A percentile compares a stretch with the other conserved stretches of the same genome.
Evolutionary conservation across 2,888 invertebrate genomes (phyloP).

Genomic region (Heterodera filipjevi): DNA sequence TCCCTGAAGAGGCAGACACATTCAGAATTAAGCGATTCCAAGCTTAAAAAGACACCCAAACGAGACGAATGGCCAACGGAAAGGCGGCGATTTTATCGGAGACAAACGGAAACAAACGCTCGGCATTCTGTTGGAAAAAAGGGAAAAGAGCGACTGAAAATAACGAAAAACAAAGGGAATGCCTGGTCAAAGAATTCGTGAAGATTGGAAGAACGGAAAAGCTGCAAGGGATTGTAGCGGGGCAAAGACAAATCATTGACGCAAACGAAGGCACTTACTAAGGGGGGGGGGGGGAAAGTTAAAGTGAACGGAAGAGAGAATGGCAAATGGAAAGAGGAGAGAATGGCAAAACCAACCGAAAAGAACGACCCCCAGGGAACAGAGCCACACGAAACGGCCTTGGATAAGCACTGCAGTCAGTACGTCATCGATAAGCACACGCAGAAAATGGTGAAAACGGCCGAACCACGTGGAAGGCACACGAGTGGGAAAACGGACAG

Average conservation of each 20-base stretch:
- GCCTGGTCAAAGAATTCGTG: slow-evolving; percentile 62
- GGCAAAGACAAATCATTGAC: slow-evolving; percentile 54
- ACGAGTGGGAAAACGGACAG: neutral
- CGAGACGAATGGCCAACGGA: slow-evolving; percentile 55
- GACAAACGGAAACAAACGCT: slow-evolving; percentile 53
- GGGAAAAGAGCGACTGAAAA: slow-evolving; percentile 55
- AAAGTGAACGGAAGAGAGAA: neutral
- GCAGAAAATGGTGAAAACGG: slow-evolving; percentile 15
- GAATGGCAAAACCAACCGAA: neutral
- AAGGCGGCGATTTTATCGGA: slow-evolving; percentile 51
- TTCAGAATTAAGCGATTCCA: neutral
- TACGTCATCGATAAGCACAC: slow-evolving; percentile 30
- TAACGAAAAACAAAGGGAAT: slow-evolving; percentile 43
- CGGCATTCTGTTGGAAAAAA: slow-evolving; percentile 60
- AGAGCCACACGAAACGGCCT: slow-evolving; percentile 33
- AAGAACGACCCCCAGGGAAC: slow-evolving; percentile 27
- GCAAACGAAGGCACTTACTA: slow-evolving; percentile 42
- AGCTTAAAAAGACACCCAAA: slow-evolving; percentile 48
- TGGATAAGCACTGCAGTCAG: slow-evolving; percentile 38
- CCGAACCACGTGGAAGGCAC: slow-evolving; percentile 23
- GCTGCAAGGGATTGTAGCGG: slow-evolving; percentile 62
- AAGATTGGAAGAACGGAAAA: slow-evolving; percentile 58
- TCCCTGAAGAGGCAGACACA: slow-evolving; percentile 2
- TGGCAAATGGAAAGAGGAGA: neutral
- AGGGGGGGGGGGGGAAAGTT: neutral